Evolutionary conservation across 2,797 vertebrate species (phyloP).

Genomic region (Darevskia mixta): DNA sequence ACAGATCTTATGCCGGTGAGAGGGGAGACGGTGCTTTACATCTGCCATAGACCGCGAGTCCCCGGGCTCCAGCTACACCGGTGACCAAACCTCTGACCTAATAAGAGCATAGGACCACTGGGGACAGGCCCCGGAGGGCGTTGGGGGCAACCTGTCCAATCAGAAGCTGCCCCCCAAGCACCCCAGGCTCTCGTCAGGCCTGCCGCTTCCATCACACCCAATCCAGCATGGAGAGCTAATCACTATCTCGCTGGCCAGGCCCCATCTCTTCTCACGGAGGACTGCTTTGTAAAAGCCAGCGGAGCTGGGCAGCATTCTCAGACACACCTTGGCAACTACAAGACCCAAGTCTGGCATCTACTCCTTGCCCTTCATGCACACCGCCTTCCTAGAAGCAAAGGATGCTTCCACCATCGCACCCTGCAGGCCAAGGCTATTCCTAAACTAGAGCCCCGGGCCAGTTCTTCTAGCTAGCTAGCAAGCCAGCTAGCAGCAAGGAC

Average conservation of each 20-base stretch:
- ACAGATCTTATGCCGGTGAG: not conserved
- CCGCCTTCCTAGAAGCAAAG: not conserved
- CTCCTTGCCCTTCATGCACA: not conserved
- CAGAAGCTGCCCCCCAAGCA: not conserved
- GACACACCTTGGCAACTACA: not conserved
- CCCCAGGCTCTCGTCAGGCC: not conserved
- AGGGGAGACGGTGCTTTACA: not conserved
- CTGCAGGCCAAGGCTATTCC: constrained; percentile 33
- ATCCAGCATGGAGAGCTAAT: not conserved
- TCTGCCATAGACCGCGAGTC: not conserved
- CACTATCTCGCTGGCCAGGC: not conserved
- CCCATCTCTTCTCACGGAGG: not conserved
- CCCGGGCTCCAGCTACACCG: not conserved
- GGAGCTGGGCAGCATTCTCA: not conserved
- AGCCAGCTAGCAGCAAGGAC: not conserved
- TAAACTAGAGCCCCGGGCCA: constrained; percentile 10
- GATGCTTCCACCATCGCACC: not conserved
- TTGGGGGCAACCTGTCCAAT: not conserved
- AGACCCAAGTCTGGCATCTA: not conserved
- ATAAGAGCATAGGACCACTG: not conserved
- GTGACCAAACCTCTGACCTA: not conserved
- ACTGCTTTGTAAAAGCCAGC: no score
- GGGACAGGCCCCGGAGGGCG: not conserved
- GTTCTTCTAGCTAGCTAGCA: constrained; percentile 5
- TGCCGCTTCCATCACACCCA: not conserved